Evolutionary conservation across 92 coral and sea anemone genomes (phyloP).

Genomic region (Phymanthus crucifer): DNA sequence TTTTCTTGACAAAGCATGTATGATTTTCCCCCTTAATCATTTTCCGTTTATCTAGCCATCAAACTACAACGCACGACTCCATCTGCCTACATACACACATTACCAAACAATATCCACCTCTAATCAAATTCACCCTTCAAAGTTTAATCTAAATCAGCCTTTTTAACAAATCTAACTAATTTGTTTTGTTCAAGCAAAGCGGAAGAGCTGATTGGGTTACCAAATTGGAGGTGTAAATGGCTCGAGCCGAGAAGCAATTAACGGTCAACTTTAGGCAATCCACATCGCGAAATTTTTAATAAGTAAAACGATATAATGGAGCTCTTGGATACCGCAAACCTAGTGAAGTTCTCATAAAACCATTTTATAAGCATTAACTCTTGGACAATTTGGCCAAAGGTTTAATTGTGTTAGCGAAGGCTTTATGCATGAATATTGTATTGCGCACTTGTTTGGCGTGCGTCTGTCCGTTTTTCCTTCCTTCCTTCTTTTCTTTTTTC

Average conservation of each 20-base stretch:
- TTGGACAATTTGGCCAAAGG: background rate
- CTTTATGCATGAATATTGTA: background rate
- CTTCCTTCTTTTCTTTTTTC: no score
- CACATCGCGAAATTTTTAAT: background rate
- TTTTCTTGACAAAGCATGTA: no score
- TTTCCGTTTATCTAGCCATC: background rate
- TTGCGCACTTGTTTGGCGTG: background rate
- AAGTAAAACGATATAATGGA: background rate
- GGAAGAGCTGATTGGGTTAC: background rate
- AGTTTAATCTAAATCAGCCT: background rate
- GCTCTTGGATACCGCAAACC: background rate
- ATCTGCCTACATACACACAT: background rate
- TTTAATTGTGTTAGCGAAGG: constrained; percentile 1
- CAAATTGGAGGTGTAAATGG: background rate
- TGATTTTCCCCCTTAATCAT: no score
- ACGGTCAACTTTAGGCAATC: background rate
- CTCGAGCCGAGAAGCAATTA: background rate
- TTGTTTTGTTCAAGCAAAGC: constrained; percentile 1
- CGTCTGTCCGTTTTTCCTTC: no score
- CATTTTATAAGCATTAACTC: constrained; percentile 14
- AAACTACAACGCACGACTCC: background rate
- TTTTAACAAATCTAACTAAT: background rate
- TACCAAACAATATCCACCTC: background rate
- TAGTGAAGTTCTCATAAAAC: background rate
- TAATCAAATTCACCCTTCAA: background rate